These are phyloP conservation scores for Manduca sexta DNA, from an alignment of 1,140 invertebrate species.

Conservation along the genomic window DNA sequence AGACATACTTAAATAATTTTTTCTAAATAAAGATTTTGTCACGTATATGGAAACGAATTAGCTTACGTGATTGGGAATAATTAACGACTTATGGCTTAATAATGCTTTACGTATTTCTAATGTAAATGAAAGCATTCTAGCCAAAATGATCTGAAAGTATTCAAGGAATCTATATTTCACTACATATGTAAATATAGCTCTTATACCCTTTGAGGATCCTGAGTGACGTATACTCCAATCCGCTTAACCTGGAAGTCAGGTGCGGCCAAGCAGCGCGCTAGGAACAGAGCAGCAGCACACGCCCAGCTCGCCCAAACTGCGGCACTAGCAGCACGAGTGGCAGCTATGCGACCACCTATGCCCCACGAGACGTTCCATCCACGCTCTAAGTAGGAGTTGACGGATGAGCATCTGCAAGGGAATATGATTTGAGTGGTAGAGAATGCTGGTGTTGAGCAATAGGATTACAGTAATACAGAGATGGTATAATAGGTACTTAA, in stretches of 20 bases:
- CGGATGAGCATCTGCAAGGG: slow-evolving; percentile 41
- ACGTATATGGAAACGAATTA: too few species aligned
- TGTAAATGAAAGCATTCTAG: too few species aligned
- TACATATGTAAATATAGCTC: not conserved
- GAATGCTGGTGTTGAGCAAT: too few species aligned
- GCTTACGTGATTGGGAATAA: too few species aligned
- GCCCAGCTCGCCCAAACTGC: slow-evolving; percentile 55
- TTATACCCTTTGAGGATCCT: slow-evolving; percentile 44
- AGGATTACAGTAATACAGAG: too few species aligned
- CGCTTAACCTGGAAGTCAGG: slow-evolving; percentile 45
- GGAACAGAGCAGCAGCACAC: slow-evolving; percentile 41
- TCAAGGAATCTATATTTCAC: too few species aligned
- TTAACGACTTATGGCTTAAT: too few species aligned
- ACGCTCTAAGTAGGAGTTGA: slow-evolving; percentile 28
- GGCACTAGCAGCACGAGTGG: slow-evolving; percentile 39
- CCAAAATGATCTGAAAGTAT: too few species aligned
- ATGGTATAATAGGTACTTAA: too few species aligned
- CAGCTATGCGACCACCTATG: slow-evolving; percentile 29
- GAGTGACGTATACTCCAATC: slow-evolving; percentile 33
- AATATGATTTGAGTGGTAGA: not conserved
- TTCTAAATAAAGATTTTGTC: too few species aligned
- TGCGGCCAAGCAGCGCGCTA: slow-evolving; percentile 52
- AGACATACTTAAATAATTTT: too few species aligned
- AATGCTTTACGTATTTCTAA: too few species aligned
- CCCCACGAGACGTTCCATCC: slow-evolving; percentile 33